Conservation (phyloP, 2,797 vertebrate genomes). For the Kryptopterus vitreolus region DNA sequence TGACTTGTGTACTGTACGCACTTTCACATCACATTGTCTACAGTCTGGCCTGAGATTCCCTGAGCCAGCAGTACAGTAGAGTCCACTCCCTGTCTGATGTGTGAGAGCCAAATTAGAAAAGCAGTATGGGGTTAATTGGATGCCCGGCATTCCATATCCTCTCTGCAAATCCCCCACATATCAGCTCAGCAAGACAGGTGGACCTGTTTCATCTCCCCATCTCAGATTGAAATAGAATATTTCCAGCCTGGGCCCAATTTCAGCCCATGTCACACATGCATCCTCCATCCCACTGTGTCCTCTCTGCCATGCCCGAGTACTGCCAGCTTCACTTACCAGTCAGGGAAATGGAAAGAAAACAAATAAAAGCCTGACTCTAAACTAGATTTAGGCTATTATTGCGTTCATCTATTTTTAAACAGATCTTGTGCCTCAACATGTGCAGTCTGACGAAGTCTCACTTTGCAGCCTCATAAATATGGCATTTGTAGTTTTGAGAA, state of each 20-base stretch:
- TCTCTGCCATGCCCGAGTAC: conserved; percentile 21
- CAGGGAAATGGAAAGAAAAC: conserved; percentile 48
- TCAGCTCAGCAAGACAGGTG: conserved; percentile 40
- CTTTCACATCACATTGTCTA: neutral
- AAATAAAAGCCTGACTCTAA: conserved; percentile 55
- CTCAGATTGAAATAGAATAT: conserved; percentile 56
- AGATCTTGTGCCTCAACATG: conserved; percentile 38
- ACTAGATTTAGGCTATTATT: conserved; percentile 53
- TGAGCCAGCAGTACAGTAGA: conserved; percentile 45
- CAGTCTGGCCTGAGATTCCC: conserved; percentile 24
- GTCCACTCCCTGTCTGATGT: conserved; percentile 18
- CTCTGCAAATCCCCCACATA: conserved; percentile 38
- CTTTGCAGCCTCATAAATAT: conserved; percentile 62
- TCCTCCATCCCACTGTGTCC: conserved; percentile 54
- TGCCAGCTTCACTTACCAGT: conserved; percentile 43
- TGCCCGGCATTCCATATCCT: conserved; percentile 49
- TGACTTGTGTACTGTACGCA: neutral
- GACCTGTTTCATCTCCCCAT: conserved; percentile 52
- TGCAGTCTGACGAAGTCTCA: conserved; percentile 60
- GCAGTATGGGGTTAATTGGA: conserved; percentile 62
- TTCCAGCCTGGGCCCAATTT: conserved; percentile 44
- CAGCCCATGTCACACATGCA: conserved; percentile 31
- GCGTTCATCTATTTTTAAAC: conserved; percentile 59
- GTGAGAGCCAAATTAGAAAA: conserved; percentile 64
- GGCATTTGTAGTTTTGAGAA: conserved; percentile 38